Base-by-base conservation (phyloP, 2,888 invertebrate species). In the Creontiades dilutus region DNA sequence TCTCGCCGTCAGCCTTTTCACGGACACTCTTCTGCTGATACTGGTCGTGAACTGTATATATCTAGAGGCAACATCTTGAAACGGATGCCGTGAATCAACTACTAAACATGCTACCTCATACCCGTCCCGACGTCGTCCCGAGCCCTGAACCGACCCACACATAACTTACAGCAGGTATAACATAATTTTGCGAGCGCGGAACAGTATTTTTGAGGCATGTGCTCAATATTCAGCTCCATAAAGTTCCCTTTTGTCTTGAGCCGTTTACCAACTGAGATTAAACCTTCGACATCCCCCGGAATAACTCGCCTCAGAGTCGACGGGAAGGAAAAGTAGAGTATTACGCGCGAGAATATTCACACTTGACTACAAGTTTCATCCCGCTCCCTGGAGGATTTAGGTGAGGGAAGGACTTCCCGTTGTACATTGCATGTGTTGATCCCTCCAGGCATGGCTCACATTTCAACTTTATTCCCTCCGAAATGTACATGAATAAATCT, bases 221-320 rank as follows among this genome's bases (percentile, higher is more conserved):
- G 68, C 68, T 68, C 68, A 68, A 68, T 68, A 23, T 68, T 68
- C 68, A 68, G 23, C 68, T 68, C 23, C 68, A 68, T 68, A 68
- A 68, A 68, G 23, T 23, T 68, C 68, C 23, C 68, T 23, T 23
- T 68, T 68, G 23, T 68, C 68, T 68, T 27, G 11, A 68, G 27
- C 68, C 68, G 68, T 68, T 68, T 68, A 13, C 68, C 23, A 68
- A 68, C 68, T 68, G 68, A 27, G 23, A 68, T 23, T 68, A 19
- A 19, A 19, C 68, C 68, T 68, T 68, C 68, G 68, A 68, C 68
- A 68, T 23, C 23, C 68, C 23, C 9, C 23, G 19, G 23, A 11
- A 68, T 68, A 68, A 68, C 68, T 57, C 37, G 37, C 57, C n/a
- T 16, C n/a, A 16, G 19, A 68, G 68, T 68, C 11, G 68, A 68